A percentile compares a stretch with the other conserved stretches of the same genome.
Conservation (phyloP, 2,888 invertebrate genomes). For the Philopedon plagiatum region DNA sequence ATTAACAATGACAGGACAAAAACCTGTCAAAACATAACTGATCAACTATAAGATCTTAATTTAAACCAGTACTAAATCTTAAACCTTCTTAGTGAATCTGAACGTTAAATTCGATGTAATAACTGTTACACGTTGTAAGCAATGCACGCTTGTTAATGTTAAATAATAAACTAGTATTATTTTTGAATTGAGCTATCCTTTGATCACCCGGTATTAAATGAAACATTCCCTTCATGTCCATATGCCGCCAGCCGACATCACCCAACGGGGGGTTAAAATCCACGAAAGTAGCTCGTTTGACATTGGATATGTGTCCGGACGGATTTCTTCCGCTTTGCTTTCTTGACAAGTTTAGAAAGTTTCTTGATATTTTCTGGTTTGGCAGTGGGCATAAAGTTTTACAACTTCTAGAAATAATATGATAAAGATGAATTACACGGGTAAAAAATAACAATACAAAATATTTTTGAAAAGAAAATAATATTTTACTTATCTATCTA, state of each 20-base stretch:
- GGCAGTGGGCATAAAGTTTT: background rate
- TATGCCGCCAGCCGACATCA: background rate
- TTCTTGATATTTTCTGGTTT: slow-evolving; percentile 7
- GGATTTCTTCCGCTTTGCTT: slow-evolving; percentile 4
- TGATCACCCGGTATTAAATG: background rate
- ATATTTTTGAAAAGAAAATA: too few relatives aligned
- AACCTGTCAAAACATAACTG: too few relatives aligned
- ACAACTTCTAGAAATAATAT: background rate
- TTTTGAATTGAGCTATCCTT: too few relatives aligned
- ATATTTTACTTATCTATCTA: too few relatives aligned
- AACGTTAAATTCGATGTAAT: too few relatives aligned
- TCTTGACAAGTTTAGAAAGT: slow-evolving; percentile 21
- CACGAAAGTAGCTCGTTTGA: slow-evolving; percentile 19
- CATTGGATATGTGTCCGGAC: slow-evolving; percentile 19
- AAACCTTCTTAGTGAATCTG: too few relatives aligned
- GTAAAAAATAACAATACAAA: background rate
- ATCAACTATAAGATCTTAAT: too few relatives aligned
- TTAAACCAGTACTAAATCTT: too few relatives aligned
- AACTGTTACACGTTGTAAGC: too few relatives aligned
- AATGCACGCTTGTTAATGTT: background rate
- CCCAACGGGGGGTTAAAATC: slow-evolving; percentile 13
- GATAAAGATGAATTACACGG: slow-evolving; percentile 2
- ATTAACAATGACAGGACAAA: too few relatives aligned
- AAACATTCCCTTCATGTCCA: background rate
- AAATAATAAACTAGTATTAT: too few relatives aligned